Evolutionary conservation across 64 coral and sea anemone genomes (phyloP).

Genomic region (Montipora cactus): DNA sequence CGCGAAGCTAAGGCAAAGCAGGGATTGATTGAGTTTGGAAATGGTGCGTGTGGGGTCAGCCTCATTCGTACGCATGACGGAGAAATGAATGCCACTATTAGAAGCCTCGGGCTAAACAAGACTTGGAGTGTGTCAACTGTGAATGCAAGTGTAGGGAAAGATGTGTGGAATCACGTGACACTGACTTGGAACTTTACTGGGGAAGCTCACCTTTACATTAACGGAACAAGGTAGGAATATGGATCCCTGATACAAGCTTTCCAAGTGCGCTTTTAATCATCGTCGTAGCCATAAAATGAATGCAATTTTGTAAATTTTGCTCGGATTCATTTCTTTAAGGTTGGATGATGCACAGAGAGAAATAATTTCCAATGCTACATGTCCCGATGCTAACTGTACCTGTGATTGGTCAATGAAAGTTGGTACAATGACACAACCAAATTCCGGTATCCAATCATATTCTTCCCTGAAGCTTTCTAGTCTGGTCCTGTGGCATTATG

Average conservation of each 20-base stretch:
- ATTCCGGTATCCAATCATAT: background rate
- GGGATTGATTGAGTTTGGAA: conserved; percentile 31
- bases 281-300: rapidly evolving
- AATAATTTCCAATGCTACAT: background rate
- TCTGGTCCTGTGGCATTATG: conserved; percentile 22
- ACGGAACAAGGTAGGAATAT: conserved; percentile 36
- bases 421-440: background rate
- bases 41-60: conserved; percentile 11
- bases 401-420: conserved; percentile 48
- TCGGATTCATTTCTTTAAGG: background rate
- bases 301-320: background rate
- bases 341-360: background rate
- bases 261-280: background rate
- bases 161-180: conserved; percentile 3
- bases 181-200: conserved; percentile 14
- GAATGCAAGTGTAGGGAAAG: conserved; percentile 15
- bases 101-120: background rate
- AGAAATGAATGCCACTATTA: conserved; percentile 34
- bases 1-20: background rate
- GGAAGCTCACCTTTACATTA: conserved; percentile 21
- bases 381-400: background rate
- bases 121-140: conserved; percentile 21
- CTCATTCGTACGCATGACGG: background rate
- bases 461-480: conserved; percentile 1
- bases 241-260: background rate